phyloP scores from a whole-genome alignment of 2,888 invertebrate species.

The Trachelus iudaicus region DNA sequence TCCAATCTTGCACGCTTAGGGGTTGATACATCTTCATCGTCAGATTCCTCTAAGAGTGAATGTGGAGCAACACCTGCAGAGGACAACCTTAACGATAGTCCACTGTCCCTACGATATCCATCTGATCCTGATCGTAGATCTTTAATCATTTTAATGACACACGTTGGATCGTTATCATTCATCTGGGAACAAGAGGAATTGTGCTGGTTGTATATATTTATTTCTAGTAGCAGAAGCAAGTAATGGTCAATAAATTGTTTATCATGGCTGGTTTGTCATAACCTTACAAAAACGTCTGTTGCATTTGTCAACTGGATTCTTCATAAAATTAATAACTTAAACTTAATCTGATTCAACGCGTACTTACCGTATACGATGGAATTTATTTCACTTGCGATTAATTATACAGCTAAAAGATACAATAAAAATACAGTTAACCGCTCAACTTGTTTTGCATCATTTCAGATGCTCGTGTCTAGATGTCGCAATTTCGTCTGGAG shows the following conservation, averaged over 20 bases:
- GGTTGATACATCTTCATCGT: conserved; percentile 27
- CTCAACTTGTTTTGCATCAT: neutral
- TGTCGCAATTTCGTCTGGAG: neutral
- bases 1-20: conserved; percentile 50
- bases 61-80: conserved; percentile 25
- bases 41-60: conserved; percentile 24
- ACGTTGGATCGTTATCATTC: conserved; percentile 58
- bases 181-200: conserved; percentile 37
- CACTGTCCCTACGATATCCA: conserved; percentile 39
- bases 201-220: neutral
- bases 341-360: neutral
- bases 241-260: neutral
- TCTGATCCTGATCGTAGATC: conserved; percentile 53
- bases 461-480: neutral
- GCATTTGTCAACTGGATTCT: neutral
- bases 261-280: neutral
- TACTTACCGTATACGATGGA: neutral
- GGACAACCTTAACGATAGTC: conserved; percentile 40
- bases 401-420: neutral
- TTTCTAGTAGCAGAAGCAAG: neutral
- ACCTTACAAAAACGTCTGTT: neutral
- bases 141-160: conserved; percentile 59
- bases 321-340: neutral
- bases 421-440: neutral
- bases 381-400: neutral